Percentiles rank a stretch among this genome's conserved stretches.
phyloP scores from a whole-genome alignment of 23 tunicate genomes.

The Corella eumyota region DNA sequence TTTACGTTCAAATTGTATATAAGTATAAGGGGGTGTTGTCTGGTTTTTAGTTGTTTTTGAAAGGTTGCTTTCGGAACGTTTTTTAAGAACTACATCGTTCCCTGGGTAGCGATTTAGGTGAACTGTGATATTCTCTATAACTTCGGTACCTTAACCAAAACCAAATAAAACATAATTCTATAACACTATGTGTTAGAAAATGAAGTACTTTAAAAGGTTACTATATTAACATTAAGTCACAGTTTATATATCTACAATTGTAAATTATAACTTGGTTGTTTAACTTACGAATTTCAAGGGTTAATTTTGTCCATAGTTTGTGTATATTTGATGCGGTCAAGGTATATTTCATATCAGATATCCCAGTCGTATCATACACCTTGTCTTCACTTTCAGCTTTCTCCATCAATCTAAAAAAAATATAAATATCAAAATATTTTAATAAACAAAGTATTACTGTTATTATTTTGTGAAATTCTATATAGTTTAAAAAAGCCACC shows the following conservation, averaged over 20 bases:
- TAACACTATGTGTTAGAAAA: too few relatives aligned
- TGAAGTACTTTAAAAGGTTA: too few relatives aligned
- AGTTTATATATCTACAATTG: too few relatives aligned
- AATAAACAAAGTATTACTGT: too few relatives aligned
- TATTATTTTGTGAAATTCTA: too few relatives aligned
- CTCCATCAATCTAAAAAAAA: neutral
- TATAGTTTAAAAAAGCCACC: too few relatives aligned
- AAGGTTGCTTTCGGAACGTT: too few relatives aligned
- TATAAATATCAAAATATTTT: too few relatives aligned
- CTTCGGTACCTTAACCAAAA: slow-evolving; percentile 1
- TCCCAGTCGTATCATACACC: slow-evolving; percentile 37
- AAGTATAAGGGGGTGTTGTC: neutral
- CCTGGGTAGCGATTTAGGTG: slow-evolving; percentile 13
- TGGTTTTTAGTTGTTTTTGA: neutral
- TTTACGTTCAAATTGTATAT: slow-evolving; percentile 13
- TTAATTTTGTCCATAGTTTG: slow-evolving; percentile 51
- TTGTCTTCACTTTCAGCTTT: slow-evolving; percentile 1
- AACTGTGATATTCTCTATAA: slow-evolving; percentile 2
- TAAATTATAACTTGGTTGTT: neutral
- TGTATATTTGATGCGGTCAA: slow-evolving; percentile 6
- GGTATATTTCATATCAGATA: slow-evolving; percentile 36
- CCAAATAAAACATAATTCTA: neutral
- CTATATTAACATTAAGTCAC: too few relatives aligned
- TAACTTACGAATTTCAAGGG: slow-evolving; percentile 60
- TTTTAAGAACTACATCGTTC: neutral